Percentiles rank a stretch among this genome's conserved stretches.
These are phyloP conservation scores for Drosophila novamexicana DNA, from an alignment of 1,140 invertebrate genomes.

Conservation along the genomic window DNA sequence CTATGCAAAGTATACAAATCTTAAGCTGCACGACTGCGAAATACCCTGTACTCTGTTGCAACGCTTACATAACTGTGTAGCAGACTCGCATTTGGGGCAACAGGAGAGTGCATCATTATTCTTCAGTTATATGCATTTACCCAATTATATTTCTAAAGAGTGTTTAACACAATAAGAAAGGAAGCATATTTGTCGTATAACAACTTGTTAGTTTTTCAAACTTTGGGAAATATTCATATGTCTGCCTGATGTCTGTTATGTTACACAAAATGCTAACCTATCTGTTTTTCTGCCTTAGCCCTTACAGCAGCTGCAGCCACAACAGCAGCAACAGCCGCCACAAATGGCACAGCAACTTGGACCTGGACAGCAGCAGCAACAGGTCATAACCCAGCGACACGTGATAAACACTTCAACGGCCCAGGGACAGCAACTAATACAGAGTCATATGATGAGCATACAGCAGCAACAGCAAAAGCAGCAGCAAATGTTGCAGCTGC, in stretches of 20 bases:
- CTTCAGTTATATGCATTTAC: no score
- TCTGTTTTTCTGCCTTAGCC: conserved; percentile 16
- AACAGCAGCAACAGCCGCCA: conserved; percentile 38
- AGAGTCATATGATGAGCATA: conserved; percentile 79
- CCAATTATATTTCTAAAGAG: no score
- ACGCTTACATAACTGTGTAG: no score
- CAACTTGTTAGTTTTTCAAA: no score
- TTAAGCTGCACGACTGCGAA: no score
- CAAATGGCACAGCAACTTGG: conserved; percentile 39
- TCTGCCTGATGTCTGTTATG: no score
- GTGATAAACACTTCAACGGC: conserved; percentile 81
- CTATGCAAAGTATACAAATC: not conserved
- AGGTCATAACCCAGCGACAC: conserved; percentile 78
- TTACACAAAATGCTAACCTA: not conserved
- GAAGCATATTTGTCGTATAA: no score
- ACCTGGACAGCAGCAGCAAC: conserved; percentile 62
- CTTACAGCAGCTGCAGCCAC: conserved; percentile 32
- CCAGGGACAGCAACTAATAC: conserved; percentile 82
- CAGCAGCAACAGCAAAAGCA: conserved; percentile 73
- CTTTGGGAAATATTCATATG: no score
- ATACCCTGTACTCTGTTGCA: no score
- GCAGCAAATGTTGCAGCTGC: conserved; percentile 70
- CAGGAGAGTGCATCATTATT: no score
- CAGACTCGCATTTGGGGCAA: no score
- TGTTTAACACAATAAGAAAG: no score